Evolutionary conservation across 2,113 vertebrate genomes (phyloP).

Genomic region (Zosterops japonicus): DNA sequence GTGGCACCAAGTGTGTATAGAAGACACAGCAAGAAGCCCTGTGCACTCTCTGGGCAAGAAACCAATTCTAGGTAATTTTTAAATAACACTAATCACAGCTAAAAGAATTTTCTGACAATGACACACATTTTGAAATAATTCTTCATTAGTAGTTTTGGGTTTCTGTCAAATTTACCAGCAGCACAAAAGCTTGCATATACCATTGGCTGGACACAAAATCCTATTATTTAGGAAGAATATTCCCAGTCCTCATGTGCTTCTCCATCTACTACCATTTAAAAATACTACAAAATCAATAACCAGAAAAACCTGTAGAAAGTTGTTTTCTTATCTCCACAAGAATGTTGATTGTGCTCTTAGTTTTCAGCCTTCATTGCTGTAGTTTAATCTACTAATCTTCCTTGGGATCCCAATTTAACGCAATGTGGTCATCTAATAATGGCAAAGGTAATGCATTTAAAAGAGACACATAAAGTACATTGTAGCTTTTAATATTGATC

Average conservation of each 20-base stretch:
- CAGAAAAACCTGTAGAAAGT: neutral
- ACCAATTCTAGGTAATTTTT: neutral
- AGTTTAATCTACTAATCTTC: neutral
- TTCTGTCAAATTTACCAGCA: neutral
- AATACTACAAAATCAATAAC: neutral
- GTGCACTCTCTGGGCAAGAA: neutral
- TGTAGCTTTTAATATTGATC: neutral
- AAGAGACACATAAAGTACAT: rapidly evolving
- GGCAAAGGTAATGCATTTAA: neutral
- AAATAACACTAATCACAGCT: neutral
- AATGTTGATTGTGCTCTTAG: neutral
- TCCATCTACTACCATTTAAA: neutral
- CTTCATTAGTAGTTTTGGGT: neutral
- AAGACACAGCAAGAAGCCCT: neutral
- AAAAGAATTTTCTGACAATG: neutral
- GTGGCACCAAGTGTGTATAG: neutral
- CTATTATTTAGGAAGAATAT: neutral
- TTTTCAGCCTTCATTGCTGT: neutral
- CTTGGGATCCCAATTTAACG: neutral
- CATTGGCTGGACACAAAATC: neutral
- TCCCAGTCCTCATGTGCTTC: neutral
- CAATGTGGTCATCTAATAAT: neutral
- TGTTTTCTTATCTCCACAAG: neutral
- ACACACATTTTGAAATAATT: neutral
- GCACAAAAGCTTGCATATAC: neutral